Percentiles rank a stretch among this genome's conserved stretches.
These are phyloP conservation scores for Nymphalis c-album DNA, from an alignment of 2,888 invertebrate genomes.

Conservation along the genomic window DNA sequence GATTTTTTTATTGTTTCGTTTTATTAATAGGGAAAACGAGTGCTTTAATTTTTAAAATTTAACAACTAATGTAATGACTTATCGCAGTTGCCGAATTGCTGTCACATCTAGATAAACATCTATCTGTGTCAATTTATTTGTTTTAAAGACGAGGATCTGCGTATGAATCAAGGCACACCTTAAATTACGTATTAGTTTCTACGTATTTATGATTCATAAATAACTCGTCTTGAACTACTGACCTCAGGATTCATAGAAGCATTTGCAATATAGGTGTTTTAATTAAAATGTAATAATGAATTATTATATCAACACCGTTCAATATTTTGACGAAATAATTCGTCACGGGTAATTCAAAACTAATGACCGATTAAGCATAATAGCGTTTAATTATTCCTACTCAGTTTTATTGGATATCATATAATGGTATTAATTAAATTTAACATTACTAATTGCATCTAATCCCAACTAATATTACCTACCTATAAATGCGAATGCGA, in stretches of 20 bases:
- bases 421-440: too few relatives aligned
- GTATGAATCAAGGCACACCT: constrained; percentile 53
- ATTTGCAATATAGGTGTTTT: constrained; percentile 22
- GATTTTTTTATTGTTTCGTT: too few relatives aligned
- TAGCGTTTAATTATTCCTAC: not conserved
- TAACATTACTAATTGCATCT: too few relatives aligned
- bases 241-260: constrained; percentile 42
- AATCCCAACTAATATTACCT: too few relatives aligned
- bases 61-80: constrained; percentile 10
- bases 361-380: not conserved
- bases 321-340: constrained; percentile 28
- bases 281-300: constrained; percentile 26
- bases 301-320: constrained; percentile 5
- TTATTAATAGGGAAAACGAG: too few relatives aligned
- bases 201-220: constrained; percentile 38
- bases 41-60: too few relatives aligned
- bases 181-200: constrained; percentile 33
- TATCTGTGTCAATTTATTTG: constrained; percentile 30
- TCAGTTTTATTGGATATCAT: not conserved
- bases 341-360: constrained; percentile 26
- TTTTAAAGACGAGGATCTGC: constrained; percentile 54
- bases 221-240: constrained; percentile 58
- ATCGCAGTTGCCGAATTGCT: constrained; percentile 16
- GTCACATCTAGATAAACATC: constrained; percentile 25
- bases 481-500: too few relatives aligned